phyloP scores from a whole-genome alignment of 64 coral and sea anemone species.

The Stichodactyla helianthus region DNA sequence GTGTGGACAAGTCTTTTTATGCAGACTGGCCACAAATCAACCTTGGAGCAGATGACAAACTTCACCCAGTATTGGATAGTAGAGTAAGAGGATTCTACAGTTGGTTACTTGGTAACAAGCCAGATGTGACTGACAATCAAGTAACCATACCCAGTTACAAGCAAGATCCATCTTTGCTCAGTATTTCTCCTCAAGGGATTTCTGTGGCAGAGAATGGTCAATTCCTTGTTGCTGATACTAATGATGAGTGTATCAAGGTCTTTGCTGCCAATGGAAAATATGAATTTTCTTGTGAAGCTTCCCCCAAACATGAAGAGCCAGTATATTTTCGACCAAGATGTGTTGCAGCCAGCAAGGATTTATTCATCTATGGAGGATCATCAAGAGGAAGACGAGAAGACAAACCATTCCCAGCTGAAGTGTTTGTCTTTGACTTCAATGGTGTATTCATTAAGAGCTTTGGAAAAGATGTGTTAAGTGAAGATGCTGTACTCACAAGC shows the following conservation, averaged over 20 bases:
- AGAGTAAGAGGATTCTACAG: neutral
- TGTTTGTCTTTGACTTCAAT: neutral
- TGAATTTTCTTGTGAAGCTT: slow-evolving; percentile 3
- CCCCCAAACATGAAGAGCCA: neutral
- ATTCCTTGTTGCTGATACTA: slow-evolving; percentile 31
- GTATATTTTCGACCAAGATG: slow-evolving; percentile 13
- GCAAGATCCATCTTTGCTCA: too few relatives aligned
- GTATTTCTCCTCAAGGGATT: slow-evolving; percentile 17
- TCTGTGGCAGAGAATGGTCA: neutral
- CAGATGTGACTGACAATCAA: neutral
- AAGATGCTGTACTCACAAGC: slow-evolving; percentile 15
- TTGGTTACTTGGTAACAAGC: neutral
- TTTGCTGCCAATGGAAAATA: neutral
- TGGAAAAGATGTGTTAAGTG: slow-evolving; percentile 16
- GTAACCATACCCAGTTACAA: too few relatives aligned
- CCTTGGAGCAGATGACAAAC: neutral
- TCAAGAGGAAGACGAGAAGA: slow-evolving; percentile 28
- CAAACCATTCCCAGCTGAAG: neutral
- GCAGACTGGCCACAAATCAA: slow-evolving; percentile 26
- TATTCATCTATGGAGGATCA: neutral
- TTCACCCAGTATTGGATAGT: slow-evolving; percentile 16
- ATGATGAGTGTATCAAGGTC: slow-evolving; percentile 6
- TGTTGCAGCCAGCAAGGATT: neutral
- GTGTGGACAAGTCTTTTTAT: neutral
- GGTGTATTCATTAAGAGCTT: neutral